Conservation (phyloP, 1,140 invertebrate genomes). For the Hormaphis cornu region DNA sequence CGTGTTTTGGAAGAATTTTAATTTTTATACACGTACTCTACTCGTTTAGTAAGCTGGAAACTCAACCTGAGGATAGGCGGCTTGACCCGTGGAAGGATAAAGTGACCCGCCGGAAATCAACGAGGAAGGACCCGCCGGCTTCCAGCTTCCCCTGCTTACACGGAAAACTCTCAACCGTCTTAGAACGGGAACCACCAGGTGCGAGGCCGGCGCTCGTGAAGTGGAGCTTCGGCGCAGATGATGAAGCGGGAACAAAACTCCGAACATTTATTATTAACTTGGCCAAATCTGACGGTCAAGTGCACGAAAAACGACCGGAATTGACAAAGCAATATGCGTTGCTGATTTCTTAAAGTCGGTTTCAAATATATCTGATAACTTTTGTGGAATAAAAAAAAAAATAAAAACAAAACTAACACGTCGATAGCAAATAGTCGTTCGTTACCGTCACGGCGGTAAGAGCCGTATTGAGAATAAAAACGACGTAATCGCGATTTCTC, state of each 20-base stretch:
- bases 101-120: no score
- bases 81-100: no score
- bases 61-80: neutral
- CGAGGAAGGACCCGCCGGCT: no score
- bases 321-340: constrained; percentile 4
- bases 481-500: no score
- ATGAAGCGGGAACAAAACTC: neutral
- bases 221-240: neutral
- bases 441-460: no score
- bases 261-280: neutral
- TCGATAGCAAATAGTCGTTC: no score
- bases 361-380: no score
- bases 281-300: neutral
- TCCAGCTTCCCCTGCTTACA: neutral
- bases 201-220: neutral
- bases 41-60: neutral
- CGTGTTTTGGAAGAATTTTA: no score
- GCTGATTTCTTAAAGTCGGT: neutral
- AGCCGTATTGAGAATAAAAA: no score
- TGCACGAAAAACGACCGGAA: neutral
- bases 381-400: no score
- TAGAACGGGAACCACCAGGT: neutral
- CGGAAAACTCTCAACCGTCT: neutral
- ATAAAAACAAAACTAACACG: no score
- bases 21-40: no score